Conservation (phyloP, 2,797 vertebrate species). For the Myotis daubentonii region DNA sequence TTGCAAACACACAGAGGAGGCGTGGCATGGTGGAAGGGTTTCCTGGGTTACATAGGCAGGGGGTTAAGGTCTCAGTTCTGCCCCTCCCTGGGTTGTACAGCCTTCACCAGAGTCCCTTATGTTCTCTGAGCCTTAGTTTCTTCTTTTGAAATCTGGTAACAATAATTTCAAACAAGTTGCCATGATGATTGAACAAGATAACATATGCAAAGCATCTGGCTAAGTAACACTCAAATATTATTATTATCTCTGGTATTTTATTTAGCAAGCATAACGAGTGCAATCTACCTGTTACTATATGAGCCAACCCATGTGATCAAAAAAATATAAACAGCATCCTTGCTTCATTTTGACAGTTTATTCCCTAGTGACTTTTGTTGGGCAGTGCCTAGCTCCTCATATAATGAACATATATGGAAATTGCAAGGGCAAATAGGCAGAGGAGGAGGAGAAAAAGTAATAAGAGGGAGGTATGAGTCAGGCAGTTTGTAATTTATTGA, state of each 20-base stretch:
- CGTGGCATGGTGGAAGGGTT: background rate
- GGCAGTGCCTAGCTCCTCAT: background rate
- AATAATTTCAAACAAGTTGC: constrained; percentile 1
- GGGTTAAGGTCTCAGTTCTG: background rate
- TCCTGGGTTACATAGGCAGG: background rate
- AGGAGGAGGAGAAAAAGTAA: background rate
- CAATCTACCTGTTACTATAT: constrained; percentile 29
- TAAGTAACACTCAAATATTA: constrained; percentile 22
- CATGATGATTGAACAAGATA: constrained; percentile 15
- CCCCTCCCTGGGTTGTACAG: background rate
- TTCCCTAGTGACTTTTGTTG: background rate
- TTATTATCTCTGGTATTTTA: constrained; percentile 53
- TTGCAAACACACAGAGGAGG: background rate
- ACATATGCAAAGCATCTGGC: constrained; percentile 50
- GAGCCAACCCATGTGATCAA: background rate
- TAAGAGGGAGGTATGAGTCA: background rate
- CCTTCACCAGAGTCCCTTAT: background rate
- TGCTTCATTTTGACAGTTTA: background rate
- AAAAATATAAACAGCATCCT: background rate
- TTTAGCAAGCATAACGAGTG: constrained; percentile 32
- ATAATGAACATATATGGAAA: background rate
- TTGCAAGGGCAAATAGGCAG: background rate
- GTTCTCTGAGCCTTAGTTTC: background rate
- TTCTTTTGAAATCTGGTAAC: background rate
- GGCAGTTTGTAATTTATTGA: background rate